Percentiles rank a stretch among this genome's conserved stretches.
phyloP scores from a whole-genome alignment of 1,140 invertebrate species.

The Hyles euphorbiae region DNA sequence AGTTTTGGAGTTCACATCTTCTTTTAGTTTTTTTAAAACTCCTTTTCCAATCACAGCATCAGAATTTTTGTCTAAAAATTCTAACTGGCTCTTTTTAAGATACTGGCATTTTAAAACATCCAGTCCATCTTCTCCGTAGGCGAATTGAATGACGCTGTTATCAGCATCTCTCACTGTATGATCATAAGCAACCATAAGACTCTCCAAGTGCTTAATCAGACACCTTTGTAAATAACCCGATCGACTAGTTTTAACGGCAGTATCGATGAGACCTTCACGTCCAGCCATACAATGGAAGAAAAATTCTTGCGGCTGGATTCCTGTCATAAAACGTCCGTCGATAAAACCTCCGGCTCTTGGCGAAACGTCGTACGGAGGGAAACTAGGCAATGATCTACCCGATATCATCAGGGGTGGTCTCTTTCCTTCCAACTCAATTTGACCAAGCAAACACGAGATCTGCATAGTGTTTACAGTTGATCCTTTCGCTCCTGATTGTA shows the following conservation, averaged over 20 bases:
- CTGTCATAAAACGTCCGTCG: conserved; percentile 96
- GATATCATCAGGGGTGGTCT: conserved; percentile 96
- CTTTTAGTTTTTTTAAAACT: conserved; percentile 76
- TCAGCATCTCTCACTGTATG: conserved; percentile 96
- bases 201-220: conserved; percentile 98
- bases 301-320: conserved; percentile 97
- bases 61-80: conserved; percentile 89
- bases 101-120: conserved; percentile 93
- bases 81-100: conserved; percentile 85
- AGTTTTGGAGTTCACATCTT: conserved; percentile 55
- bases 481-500: conserved; percentile 98
- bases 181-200: conserved; percentile 93
- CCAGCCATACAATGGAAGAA: conserved; percentile 99
- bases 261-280: conserved; percentile 93
- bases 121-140: conserved; percentile 98
- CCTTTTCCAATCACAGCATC: conserved; percentile 79
- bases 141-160: conserved; percentile 94
- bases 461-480: conserved; percentile 97
- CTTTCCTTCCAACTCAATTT: conserved; percentile 99
- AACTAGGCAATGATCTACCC: conserved; percentile 94
- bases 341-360: conserved; percentile 98
- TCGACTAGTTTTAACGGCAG: conserved; percentile 94
- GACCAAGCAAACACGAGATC: conserved; percentile 96
- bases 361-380: conserved; percentile 91
- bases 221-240: conserved; percentile 99